Percentiles rank a stretch among this genome's conserved stretches.
Evolutionary conservation across 2,797 vertebrate genomes (phyloP).

Genomic region (Phrynocephalus vlangalii): DNA sequence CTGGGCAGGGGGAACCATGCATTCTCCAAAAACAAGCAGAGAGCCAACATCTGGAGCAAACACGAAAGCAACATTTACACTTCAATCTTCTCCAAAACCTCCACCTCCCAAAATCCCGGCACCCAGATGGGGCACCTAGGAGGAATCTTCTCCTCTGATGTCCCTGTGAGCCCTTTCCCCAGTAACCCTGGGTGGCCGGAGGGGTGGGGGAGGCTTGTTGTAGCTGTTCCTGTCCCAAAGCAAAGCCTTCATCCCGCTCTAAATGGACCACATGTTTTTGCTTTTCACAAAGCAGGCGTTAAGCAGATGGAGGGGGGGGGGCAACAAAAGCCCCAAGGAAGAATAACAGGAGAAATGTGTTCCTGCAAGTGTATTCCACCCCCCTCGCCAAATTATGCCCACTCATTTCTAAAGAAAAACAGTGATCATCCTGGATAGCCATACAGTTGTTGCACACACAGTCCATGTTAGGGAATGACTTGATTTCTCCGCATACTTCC

Average conservation of each 20-base stretch:
- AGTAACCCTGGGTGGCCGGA: slow-evolving; percentile 17
- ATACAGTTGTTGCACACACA: neutral
- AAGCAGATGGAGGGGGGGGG: slow-evolving; percentile 4
- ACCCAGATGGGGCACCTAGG: slow-evolving; percentile 21
- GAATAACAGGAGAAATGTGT: neutral
- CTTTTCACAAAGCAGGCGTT: slow-evolving; percentile 21
- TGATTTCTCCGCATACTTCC: neutral
- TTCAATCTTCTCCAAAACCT: neutral
- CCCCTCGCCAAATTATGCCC: neutral
- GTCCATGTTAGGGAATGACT: neutral
- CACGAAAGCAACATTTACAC: slow-evolving; percentile 20
- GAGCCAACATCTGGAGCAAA: slow-evolving; percentile 13
- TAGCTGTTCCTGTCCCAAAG: neutral
- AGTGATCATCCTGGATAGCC: neutral
- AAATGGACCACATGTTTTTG: slow-evolving; percentile 28
- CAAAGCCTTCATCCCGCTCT: slow-evolving; percentile 34
- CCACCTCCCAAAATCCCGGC: neutral
- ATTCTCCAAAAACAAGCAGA: slow-evolving; percentile 5
- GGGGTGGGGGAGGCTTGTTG: neutral
- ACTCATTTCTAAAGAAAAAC: neutral
- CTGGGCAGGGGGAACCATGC: neutral
- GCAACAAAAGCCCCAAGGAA: neutral
- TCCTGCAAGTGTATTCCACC: neutral
- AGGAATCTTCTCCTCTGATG: slow-evolving; percentile 3
- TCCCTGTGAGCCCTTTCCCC: neutral